Evolutionary conservation across 2,888 invertebrate species (phyloP).

Genomic region (Microctonus hyperodae): DNA sequence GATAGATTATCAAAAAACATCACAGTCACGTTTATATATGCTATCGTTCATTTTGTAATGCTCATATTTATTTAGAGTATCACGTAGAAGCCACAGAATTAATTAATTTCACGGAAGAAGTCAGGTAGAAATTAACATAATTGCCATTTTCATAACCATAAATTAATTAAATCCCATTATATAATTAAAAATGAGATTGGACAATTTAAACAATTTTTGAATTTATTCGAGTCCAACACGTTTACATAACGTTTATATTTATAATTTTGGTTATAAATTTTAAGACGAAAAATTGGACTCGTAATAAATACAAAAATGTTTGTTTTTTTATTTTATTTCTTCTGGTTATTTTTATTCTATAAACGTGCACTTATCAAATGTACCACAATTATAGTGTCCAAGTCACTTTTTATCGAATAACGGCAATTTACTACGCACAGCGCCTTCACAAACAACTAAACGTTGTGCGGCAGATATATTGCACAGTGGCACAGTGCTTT

Average conservation of each 20-base stretch:
- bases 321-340: too few species aligned
- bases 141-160: not conserved
- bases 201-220: not conserved
- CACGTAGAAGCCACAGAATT: conserved; percentile 15
- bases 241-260: not conserved
- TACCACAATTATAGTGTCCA: conserved; percentile 12
- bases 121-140: not conserved
- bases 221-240: not conserved
- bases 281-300: not conserved
- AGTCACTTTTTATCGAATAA: conserved; percentile 79
- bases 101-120: not conserved
- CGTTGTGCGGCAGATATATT: conserved; percentile 69
- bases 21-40: conserved; percentile 50
- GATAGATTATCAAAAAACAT: conserved; percentile 57
- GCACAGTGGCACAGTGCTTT: conserved; percentile 63
- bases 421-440: conserved; percentile 84
- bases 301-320: conserved; percentile 6
- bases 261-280: not conserved
- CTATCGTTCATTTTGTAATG: conserved; percentile 7
- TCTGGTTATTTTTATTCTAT: not conserved
- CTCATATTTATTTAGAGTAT: conserved; percentile 3
- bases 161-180: not conserved
- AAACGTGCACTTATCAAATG: not conserved
- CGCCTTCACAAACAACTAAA: conserved; percentile 84
- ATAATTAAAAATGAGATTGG: not conserved